phyloP scores from a whole-genome alignment of 2,113 vertebrate genomes.

The Barbus barbus region DNA sequence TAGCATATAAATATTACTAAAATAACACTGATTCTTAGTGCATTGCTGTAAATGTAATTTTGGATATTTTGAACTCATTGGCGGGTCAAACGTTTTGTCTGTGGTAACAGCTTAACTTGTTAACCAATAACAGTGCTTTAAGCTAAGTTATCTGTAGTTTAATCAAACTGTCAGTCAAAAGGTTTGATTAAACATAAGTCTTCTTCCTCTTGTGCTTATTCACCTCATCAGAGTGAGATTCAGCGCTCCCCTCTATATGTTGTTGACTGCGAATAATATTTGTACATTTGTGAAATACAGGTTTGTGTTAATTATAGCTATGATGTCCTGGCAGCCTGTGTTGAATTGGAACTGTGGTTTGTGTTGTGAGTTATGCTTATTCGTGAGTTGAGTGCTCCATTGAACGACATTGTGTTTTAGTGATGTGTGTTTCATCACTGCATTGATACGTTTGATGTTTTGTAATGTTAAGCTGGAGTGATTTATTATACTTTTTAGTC shows the following conservation, averaged over 20 bases:
- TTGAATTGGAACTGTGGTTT: neutral
- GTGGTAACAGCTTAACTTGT: neutral
- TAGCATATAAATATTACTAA: neutral
- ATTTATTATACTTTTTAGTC: neutral
- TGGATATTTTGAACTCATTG: neutral
- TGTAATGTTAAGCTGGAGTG: neutral
- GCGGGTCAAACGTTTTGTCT: neutral
- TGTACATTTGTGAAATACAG: neutral
- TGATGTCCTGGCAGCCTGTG: neutral
- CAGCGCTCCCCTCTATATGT: conserved; percentile 27
- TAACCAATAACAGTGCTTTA: neutral
- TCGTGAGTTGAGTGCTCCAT: neutral
- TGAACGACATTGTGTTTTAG: neutral
- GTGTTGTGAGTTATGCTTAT: conserved; percentile 23
- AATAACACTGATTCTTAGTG: neutral
- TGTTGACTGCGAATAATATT: conserved; percentile 37
- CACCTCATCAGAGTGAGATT: conserved; percentile 11
- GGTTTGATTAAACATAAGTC: conserved; percentile 35
- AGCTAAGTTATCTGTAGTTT: neutral
- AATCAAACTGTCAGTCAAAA: conserved; percentile 49
- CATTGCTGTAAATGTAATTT: neutral
- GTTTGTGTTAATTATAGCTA: neutral
- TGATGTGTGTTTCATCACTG: neutral
- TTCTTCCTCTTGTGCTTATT: neutral
- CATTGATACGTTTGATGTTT: neutral